Evolutionary conservation across 2,888 invertebrate genomes (phyloP), one percentile per base, ranked within the genome.

Genomic region (Lobophora halterata): DNA sequence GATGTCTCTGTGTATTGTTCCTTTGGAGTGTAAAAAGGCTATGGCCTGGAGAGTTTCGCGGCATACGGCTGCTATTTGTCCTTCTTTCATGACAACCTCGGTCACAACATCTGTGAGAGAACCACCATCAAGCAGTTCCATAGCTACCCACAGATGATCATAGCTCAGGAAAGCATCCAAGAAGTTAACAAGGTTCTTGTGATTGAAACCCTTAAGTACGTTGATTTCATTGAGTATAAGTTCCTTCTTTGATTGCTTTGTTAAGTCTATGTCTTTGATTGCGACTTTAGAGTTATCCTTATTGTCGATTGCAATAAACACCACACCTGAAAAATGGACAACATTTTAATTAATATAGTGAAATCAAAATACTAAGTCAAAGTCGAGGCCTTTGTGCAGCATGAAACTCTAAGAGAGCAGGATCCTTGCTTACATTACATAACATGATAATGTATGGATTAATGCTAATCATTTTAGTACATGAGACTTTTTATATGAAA

Each of bases 21-120:
- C 96, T 75, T 93, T 93, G 25, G 92, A 91, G 77, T 98, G 97
- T 6, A 98, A 88, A 79, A 97, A 99, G 45, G 93, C 91, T 25
- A 98, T 90, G 1, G 97, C 98, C 71, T 94, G 92, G 2, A 98
- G 69, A 0, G 87, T 88, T 79, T 98, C 98, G 11, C 93, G 90
- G 62, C 97, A 95, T 3, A 99, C 97, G 1, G 97, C 96, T 0
- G 98, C 98, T 34, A 99, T 99, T 71, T 99, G 98, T 0, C 94
- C 93, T 71, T 98, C 98, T 61, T 97, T 96, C 95, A 99, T 96
- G 3, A 98, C 93, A 0, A 98, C 98, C 79, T 98, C 98, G 1
- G 97, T 97, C 18, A 98, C 98, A 0, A 99, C 98, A 68, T 98
- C 98, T 0, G 99, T 99, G 26, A 99, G 86, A 4, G 98, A 96